Base-by-base conservation (phyloP, 2,888 invertebrate species). In the Dasysyrphus albostriatus region DNA sequence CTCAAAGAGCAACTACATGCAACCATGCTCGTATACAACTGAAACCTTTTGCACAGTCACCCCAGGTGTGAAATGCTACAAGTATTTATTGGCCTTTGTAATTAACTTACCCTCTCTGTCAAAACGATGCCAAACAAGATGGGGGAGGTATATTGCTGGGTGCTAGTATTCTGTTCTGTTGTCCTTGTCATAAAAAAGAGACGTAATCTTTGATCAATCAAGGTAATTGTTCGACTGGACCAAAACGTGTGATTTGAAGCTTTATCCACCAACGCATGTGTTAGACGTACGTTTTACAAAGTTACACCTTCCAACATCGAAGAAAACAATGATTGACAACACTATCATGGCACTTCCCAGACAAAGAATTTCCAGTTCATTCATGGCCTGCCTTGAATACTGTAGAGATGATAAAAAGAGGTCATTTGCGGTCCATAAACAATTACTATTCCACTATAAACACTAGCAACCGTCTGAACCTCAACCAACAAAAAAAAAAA, bases 41-140 rank as follows among this genome's bases (percentile, higher is more conserved):
- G 14, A 14, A 32, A 29, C 7, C 14, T 54, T 1, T 14, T n/a
- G 0, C 3, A 14, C 14, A 34, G 34, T 37, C 34, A 37, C 34
- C 16, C 34, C 16, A 10, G 34, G 34, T 19, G 9, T 10, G 5
- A 37, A 58, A 34, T 78, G 14, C 1, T 32, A 84, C 76, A 59
- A 76, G 80, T 67, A 76, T 76, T 84, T 76, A 84, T 51, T 72
- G 59, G 54, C 32, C 14, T 54, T 54, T 54, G 51, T 59, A 76
- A 76, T 84, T 73, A 77, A 73, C 84, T 73, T 54, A n/a, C n/a
- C 37, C 59, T 56, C 72, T 58, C 49, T 24, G 39, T 37, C 59
- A 67, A 80, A 80, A 73, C 47, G 80, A 47, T 73, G 39, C 44
- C 34, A 61, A 24, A 37, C 39, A 10, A 44, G 47, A 14, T 44